Evolutionary conservation across 2,888 invertebrate species (phyloP), one percentile per base, ranked within the genome.

Genomic region (Iphiclides podalirius): DNA sequence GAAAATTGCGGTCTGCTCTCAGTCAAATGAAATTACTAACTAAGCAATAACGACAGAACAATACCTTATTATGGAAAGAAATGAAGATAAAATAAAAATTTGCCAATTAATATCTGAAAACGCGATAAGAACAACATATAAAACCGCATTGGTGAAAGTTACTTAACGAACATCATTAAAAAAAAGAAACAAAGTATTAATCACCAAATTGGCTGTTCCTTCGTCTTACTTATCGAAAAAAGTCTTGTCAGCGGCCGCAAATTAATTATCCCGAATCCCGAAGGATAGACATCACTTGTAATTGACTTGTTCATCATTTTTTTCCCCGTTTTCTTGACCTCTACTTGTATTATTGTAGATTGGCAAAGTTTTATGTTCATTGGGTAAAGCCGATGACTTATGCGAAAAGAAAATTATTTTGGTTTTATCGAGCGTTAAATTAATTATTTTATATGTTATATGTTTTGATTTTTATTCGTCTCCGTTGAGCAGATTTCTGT

Each of bases 251-350:
- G 73, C 71, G 66, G 67, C 66, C 62, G 66, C 61, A 69, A 70
- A 76, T 78, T 70, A 71, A 78, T 77, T 72, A 73, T 65, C 66
- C 64, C 58, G 64, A 62, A 65, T 65, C 61, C 65, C 61, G 54
- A 53, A 62, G 69, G 64, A 63, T 65, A 65, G 64, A 61, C 64
- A 66, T 66, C 64, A 66, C 64, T 65, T 67, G 65, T 72, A 73
- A 73, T 72, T 73, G 70, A 72, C 69, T 70, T 69, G 69, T 71
- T 66, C 66, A 63, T 71, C 63, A 67, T 67, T 71, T 71, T 66
- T 52, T 57, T 54, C 47, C 54, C 34, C 15, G 26, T 38, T 53
- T 56, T 53, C 50, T 47, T 53, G 47, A 33, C 52, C 45, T 58
- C 58, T 59, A 53, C 54, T 42, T 52, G 23, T 47, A 37, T 49